These are phyloP conservation scores for Ametastegia equiseti DNA, from an alignment of 2,888 invertebrate species.

Conservation along the genomic window DNA sequence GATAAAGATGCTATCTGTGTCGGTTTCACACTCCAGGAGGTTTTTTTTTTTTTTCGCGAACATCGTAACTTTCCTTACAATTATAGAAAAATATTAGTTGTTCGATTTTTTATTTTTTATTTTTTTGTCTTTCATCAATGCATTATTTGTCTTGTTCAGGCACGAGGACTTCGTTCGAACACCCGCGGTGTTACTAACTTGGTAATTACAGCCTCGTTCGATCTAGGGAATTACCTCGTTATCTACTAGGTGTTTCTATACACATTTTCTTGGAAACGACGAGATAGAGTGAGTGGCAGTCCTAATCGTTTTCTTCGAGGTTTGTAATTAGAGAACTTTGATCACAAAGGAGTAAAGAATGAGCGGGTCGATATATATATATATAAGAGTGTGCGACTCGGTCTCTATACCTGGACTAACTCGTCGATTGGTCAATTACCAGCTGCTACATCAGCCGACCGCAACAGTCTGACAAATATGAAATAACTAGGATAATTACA, in stretches of 20 bases:
- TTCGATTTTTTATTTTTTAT: too few relatives aligned
- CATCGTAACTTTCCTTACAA: not conserved
- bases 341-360: constrained; percentile 1
- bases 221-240: constrained; percentile 21
- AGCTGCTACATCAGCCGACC: not conserved
- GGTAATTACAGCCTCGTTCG: constrained; percentile 3
- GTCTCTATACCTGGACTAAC: not conserved
- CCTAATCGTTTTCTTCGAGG: constrained; percentile 5
- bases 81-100: not conserved
- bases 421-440: constrained; percentile 41
- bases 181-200: constrained; percentile 10
- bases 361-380: too few relatives aligned
- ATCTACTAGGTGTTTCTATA: constrained; percentile 16
- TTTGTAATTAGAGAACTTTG: constrained; percentile 33
- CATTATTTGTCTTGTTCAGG: not conserved
- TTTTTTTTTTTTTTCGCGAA: not conserved
- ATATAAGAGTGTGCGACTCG: not conserved
- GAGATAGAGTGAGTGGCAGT: constrained; percentile 5
- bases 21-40: not conserved
- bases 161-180: not conserved
- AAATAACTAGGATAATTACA: constrained; percentile 41
- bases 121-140: too few relatives aligned
- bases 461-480: constrained; percentile 17
- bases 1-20: not conserved
- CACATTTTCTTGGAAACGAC: constrained; percentile 24